Evolutionary conservation across 2,113 vertebrate species (phyloP).

Genomic region (Campylomormyrus tamandua): DNA sequence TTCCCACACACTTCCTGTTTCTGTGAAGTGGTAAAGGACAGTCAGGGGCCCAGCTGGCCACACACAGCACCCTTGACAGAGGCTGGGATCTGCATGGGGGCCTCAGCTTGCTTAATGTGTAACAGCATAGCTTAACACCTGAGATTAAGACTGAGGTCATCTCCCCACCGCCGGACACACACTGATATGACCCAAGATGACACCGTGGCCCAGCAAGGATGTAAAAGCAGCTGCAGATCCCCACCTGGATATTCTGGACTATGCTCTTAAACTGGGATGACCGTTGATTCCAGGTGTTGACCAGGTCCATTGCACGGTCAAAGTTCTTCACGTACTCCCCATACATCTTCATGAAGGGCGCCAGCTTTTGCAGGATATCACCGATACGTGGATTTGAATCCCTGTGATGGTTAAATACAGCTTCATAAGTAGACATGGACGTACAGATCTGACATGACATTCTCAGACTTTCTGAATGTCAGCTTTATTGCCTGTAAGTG

Average conservation of each 20-base stretch:
- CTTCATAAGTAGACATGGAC: not conserved
- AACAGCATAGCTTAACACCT: not conserved
- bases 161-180: not conserved
- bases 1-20: conserved; percentile 91
- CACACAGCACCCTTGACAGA: not conserved
- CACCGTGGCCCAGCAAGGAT: not conserved
- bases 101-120: not conserved
- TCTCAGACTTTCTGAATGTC: not conserved
- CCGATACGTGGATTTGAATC: conserved; percentile 79
- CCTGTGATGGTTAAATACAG: conserved; percentile 54
- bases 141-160: not conserved
- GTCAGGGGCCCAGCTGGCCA: conserved; percentile 5
- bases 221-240: conserved; percentile 3
- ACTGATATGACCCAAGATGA: not conserved
- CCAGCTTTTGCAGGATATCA: conserved; percentile 94
- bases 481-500: not conserved
- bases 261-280: conserved; percentile 80
- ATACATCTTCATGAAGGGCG: conserved; percentile 97
- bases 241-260: conserved; percentile 83
- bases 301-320: conserved; percentile 84
- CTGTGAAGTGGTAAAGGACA: conserved; percentile 47
- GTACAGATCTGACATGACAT: not conserved
- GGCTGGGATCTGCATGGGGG: not conserved
- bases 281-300: conserved; percentile 82
- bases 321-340: conserved; percentile 98